phyloP scores from a whole-genome alignment of 2,113 vertebrate species.

The Mugil cephalus region DNA sequence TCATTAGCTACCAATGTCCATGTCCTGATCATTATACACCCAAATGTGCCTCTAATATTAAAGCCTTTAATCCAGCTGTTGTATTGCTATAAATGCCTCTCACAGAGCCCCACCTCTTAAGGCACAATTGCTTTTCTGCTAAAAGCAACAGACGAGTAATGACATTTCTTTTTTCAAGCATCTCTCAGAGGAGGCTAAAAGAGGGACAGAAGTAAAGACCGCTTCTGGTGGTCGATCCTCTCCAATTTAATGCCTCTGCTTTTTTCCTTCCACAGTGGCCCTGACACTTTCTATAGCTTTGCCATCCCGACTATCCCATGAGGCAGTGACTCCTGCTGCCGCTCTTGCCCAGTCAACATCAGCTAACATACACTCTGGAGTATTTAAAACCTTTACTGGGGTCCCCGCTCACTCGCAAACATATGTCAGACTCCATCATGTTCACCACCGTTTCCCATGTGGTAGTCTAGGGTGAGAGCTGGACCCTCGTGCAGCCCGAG shows the following conservation, averaged over 20 bases:
- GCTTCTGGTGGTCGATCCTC: neutral
- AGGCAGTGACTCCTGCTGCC: constrained; percentile 34
- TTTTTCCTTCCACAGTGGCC: constrained; percentile 36
- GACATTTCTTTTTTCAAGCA: neutral
- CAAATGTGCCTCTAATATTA: too few relatives aligned
- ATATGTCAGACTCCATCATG: constrained; percentile 44
- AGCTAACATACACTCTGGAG: constrained; percentile 34
- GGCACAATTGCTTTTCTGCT: too few relatives aligned
- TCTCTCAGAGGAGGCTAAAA: neutral
- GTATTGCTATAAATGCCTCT: too few relatives aligned
- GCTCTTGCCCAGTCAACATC: constrained; percentile 26
- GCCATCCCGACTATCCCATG: constrained; percentile 2
- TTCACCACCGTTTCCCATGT: constrained; percentile 48
- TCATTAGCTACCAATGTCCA: too few relatives aligned
- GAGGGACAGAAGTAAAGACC: constrained; percentile 1
- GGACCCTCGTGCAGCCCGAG: neutral
- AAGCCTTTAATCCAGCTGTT: too few relatives aligned
- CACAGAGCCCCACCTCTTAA: too few relatives aligned
- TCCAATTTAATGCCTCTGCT: constrained; percentile 22
- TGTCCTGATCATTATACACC: too few relatives aligned
- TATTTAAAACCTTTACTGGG: constrained; percentile 48
- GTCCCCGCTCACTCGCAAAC: constrained; percentile 34
- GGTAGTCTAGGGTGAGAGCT: constrained; percentile 6
- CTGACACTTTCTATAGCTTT: constrained; percentile 44
- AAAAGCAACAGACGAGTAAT: neutral